phyloP scores from a whole-genome alignment of 2,888 invertebrate species.

The Netelia virgata region DNA sequence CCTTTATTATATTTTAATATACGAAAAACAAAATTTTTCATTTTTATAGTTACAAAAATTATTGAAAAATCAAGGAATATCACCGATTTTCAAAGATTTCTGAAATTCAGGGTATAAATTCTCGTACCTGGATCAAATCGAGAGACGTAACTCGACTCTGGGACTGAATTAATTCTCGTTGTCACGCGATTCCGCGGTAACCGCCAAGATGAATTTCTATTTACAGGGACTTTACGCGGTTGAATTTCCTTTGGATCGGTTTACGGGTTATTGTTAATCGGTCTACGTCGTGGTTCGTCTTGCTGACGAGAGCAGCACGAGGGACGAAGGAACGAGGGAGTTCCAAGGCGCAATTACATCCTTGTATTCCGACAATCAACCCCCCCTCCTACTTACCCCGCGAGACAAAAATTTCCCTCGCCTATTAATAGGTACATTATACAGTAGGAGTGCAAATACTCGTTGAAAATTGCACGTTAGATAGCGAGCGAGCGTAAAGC shows the following conservation, averaged over 20 bases:
- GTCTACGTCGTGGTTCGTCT: slow-evolving; percentile 21
- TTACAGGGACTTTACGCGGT: slow-evolving; percentile 46
- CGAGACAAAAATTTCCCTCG: neutral
- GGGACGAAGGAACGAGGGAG: slow-evolving; percentile 27
- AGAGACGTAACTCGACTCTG: slow-evolving; percentile 1
- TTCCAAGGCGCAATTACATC: slow-evolving; percentile 43
- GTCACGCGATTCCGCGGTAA: slow-evolving; percentile 22
- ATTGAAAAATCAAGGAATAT: too few relatives aligned
- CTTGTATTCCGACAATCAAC: neutral
- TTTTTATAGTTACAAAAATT: too few relatives aligned
- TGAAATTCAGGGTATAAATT: neutral
- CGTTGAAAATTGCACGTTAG: neutral
- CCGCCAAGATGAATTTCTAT: slow-evolving; percentile 36
- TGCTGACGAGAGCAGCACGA: neutral
- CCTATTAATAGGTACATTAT: slow-evolving; percentile 3
- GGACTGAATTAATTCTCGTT: slow-evolving; percentile 42
- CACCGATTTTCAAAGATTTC: too few relatives aligned
- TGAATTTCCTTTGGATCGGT: slow-evolving; percentile 55
- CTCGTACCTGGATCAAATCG: neutral
- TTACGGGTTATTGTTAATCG: slow-evolving; percentile 43
- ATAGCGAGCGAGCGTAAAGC: slow-evolving; percentile 10
- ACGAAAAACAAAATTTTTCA: too few relatives aligned
- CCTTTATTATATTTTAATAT: too few relatives aligned
- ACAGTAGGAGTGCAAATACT: neutral
- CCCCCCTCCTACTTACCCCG: neutral